Conservation (phyloP, 2,888 invertebrate species). For the Conus canariensis region DNA sequence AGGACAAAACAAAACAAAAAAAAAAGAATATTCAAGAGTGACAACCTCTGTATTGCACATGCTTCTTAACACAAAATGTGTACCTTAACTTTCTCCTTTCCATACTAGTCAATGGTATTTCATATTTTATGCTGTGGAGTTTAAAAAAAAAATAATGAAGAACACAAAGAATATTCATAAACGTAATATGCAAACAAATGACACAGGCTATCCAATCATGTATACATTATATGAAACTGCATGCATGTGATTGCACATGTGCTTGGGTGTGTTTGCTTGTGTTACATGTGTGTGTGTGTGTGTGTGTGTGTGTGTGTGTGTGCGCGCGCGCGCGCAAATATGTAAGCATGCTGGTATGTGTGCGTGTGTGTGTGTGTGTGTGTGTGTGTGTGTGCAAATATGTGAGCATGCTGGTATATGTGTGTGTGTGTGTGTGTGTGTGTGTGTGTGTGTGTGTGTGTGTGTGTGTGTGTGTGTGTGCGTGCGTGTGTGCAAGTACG, state of each 20-base stretch:
- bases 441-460: constrained; percentile 13
- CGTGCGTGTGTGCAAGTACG: background rate
- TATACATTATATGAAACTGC: background rate
- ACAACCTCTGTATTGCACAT: background rate
- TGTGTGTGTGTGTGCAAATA: background rate
- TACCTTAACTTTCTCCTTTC: too few relatives aligned
- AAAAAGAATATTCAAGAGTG: background rate
- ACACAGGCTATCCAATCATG: background rate
- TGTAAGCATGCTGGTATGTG: background rate
- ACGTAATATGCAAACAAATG: background rate
- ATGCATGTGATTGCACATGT: background rate
- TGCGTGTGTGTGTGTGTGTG: background rate
- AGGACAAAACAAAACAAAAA: background rate
- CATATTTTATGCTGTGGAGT: too few relatives aligned
- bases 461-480: constrained; percentile 28
- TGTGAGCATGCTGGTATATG: background rate
- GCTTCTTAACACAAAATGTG: too few relatives aligned
- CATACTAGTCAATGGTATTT: too few relatives aligned
- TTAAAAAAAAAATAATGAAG: too few relatives aligned
- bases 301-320: constrained; percentile 10
- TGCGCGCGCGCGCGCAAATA: background rate
- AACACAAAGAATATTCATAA: background rate
- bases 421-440: constrained; percentile 12
- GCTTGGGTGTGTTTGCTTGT: background rate
- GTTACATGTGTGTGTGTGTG: background rate